Evolutionary conservation across 2,888 invertebrate species (phyloP).

Genomic region (Napeogenes sylphis): DNA sequence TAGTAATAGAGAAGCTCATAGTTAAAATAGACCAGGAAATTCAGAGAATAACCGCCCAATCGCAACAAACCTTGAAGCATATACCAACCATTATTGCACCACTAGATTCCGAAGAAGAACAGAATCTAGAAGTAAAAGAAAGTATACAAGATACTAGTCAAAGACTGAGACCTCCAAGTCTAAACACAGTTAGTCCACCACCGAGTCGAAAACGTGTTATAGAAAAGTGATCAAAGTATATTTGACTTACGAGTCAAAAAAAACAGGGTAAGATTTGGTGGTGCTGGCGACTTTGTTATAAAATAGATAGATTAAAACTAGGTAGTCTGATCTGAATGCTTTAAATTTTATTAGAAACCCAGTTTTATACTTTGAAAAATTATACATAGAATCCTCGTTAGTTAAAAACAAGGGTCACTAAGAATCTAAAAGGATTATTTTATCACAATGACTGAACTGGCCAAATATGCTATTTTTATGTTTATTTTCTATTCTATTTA

Average conservation of each 20-base stretch:
- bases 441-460: too few species aligned
- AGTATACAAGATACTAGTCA: constrained; percentile 24
- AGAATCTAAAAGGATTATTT: too few species aligned
- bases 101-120: constrained; percentile 18
- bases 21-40: constrained; percentile 62
- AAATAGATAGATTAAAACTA: neutral
- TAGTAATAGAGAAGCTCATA: constrained; percentile 59
- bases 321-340: neutral
- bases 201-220: constrained; percentile 47
- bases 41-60: constrained; percentile 57
- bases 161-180: constrained; percentile 49
- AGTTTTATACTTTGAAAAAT: neutral
- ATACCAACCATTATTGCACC: constrained; percentile 28
- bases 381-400: too few species aligned
- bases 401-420: too few species aligned
- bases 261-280: neutral
- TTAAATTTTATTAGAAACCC: neutral
- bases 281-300: neutral
- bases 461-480: neutral
- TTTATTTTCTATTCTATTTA: neutral
- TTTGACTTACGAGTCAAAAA: neutral
- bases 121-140: constrained; percentile 11
- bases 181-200: constrained; percentile 53
- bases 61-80: constrained; percentile 27
- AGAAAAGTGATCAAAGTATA: constrained; percentile 28